Evolutionary conservation across 2,113 vertebrate species (phyloP).

Genomic region (Larimichthys polyactis): DNA sequence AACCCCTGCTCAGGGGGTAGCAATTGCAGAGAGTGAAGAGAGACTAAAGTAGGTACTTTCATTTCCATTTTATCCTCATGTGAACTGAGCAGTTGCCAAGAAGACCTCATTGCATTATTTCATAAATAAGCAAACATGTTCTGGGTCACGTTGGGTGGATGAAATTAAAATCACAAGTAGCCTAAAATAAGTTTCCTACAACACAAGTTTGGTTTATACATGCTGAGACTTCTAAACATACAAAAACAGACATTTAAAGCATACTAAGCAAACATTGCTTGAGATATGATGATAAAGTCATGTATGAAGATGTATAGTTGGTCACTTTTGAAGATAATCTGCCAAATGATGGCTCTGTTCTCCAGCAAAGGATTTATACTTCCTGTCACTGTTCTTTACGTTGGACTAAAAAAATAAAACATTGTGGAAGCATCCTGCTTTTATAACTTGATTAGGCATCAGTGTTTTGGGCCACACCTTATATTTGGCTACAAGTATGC

Average conservation of each 20-base stretch:
- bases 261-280: background rate
- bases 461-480: background rate
- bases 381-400: background rate
- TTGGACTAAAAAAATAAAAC: background rate
- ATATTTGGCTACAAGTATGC: too few species aligned
- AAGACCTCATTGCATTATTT: background rate
- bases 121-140: background rate
- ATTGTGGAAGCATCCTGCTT: background rate
- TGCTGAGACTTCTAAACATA: background rate
- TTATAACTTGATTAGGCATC: background rate
- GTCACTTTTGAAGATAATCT: too few species aligned
- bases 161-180: background rate
- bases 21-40: conserved; percentile 9
- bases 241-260: background rate
- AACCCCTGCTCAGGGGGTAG: conserved; percentile 16
- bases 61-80: conserved; percentile 1
- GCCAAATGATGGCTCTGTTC: background rate
- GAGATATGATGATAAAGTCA: background rate
- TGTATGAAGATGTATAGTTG: too few species aligned
- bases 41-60: conserved; percentile 13
- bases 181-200: background rate
- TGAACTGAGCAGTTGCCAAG: background rate
- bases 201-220: too few species aligned
- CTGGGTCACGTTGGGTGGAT: background rate
- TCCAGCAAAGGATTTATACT: background rate